Conservation (phyloP, 1,140 invertebrate genomes). For the Drosophila tsacasi region DNA sequence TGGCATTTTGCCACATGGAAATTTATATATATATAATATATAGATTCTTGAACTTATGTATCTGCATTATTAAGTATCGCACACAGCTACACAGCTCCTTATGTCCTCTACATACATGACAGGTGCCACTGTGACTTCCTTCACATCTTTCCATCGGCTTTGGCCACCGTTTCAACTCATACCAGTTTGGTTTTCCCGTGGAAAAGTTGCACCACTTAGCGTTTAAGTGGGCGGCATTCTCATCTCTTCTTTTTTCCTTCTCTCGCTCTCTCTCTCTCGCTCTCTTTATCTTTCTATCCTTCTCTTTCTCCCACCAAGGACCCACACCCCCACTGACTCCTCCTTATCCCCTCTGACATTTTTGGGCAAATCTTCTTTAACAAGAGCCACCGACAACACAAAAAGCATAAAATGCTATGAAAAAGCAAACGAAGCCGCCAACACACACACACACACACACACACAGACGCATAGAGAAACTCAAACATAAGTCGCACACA, state of each 20-base stretch:
- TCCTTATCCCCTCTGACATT: conserved; percentile 62
- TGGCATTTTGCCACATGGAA: conserved; percentile 27
- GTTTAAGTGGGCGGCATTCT: conserved; percentile 79
- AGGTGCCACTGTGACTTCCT: conserved; percentile 36
- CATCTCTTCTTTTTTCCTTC: conserved; percentile 8
- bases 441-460: conserved; percentile 45
- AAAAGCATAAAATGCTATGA: conserved; percentile 80
- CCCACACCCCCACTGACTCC: background rate
- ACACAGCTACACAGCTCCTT: conserved; percentile 8
- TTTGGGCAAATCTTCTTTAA: conserved; percentile 79
- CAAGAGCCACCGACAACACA: conserved; percentile 70
- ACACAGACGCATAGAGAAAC: conserved; percentile 30
- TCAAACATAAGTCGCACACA: conserved; percentile 42
- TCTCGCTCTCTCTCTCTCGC: background rate
- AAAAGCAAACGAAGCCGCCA: conserved; percentile 76
- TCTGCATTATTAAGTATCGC: conserved; percentile 50
- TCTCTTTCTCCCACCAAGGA: background rate
- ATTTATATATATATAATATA: conserved; percentile 8
- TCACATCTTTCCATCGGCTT: conserved; percentile 3
- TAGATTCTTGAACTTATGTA: conserved; percentile 24
- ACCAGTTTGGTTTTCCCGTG: conserved; percentile 30
- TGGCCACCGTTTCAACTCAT: conserved; percentile 15
- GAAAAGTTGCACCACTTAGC: conserved; percentile 74
- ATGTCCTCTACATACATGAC: conserved; percentile 44
- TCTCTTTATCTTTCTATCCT: background rate